These are phyloP conservation scores for Caradrina clavipalpis DNA, from an alignment of 2,888 invertebrate species.

Conservation along the genomic window DNA sequence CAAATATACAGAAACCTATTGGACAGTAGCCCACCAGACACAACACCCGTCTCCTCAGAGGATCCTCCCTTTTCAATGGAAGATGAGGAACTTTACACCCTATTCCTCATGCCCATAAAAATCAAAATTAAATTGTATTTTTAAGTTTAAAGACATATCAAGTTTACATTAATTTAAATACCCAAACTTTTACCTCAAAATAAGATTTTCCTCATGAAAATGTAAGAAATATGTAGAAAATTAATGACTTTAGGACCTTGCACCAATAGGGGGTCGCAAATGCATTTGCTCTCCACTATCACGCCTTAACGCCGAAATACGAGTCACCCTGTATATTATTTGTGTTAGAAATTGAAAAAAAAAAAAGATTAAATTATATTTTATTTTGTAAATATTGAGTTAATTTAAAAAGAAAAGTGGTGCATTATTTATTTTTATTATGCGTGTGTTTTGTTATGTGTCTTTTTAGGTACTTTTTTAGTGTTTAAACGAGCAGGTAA, in stretches of 20 bases:
- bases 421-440: conserved; percentile 53
- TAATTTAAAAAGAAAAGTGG: conserved; percentile 41
- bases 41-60: no score
- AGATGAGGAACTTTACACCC: no score
- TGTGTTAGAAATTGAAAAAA: conserved; percentile 30
- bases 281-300: conserved; percentile 38
- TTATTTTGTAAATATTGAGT: conserved; percentile 62
- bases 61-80: no score
- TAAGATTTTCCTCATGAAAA: not conserved
- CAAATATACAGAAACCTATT: no score
- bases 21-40: no score
- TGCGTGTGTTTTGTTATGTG: conserved; percentile 25
- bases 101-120: no score
- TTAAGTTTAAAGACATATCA: not conserved
- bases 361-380: conserved; percentile 26
- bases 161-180: not conserved
- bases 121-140: no score
- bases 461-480: conserved; percentile 18
- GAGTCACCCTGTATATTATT: conserved; percentile 37
- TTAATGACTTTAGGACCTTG: not conserved
- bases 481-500: not conserved
- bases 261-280: conserved; percentile 1
- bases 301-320: conserved; percentile 31
- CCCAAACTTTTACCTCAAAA: not conserved
- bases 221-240: conserved; percentile 15